Percentiles rank a stretch among this genome's conserved stretches.
phyloP scores from a whole-genome alignment of 2,113 vertebrate genomes.

The Mirounga angustirostris region DNA sequence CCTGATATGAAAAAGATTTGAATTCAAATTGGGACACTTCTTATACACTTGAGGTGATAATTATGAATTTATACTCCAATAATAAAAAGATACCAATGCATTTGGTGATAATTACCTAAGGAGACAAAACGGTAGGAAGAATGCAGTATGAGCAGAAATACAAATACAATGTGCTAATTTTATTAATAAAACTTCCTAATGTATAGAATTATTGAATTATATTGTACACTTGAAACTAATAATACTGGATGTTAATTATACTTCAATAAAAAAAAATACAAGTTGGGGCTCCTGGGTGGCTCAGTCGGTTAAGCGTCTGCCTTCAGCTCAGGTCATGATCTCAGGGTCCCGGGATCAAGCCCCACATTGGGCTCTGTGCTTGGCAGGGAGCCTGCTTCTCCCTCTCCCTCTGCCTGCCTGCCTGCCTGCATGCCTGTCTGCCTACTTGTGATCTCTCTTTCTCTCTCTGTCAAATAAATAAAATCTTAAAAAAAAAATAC shows the following conservation, averaged over 20 bases:
- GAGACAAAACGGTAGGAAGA: constrained; percentile 6
- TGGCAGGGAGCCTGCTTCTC: no score
- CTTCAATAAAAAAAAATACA: background rate
- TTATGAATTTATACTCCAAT: constrained; percentile 22
- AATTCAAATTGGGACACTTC: constrained; percentile 6
- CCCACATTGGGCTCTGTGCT: no score
- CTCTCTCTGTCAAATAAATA: no score
- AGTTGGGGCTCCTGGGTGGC: no score
- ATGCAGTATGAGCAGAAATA: background rate
- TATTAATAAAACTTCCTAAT: background rate
- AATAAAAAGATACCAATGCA: constrained; percentile 23
- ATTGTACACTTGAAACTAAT: background rate
- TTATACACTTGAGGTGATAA: background rate
- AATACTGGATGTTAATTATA: background rate
- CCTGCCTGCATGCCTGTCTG: no score
- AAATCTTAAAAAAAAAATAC: background rate
- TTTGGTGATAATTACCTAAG: background rate
- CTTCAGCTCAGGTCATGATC: no score
- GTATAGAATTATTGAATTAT: background rate
- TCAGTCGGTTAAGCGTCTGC: no score
- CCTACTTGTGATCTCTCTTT: no score
- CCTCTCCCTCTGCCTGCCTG: no score
- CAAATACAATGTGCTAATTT: background rate
- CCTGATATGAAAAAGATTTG: background rate
- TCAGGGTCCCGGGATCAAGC: no score